Percentiles rank a stretch among this genome's conserved stretches.
Evolutionary conservation across 1,140 invertebrate genomes (phyloP).

Genomic region (Vanessa atalanta): DNA sequence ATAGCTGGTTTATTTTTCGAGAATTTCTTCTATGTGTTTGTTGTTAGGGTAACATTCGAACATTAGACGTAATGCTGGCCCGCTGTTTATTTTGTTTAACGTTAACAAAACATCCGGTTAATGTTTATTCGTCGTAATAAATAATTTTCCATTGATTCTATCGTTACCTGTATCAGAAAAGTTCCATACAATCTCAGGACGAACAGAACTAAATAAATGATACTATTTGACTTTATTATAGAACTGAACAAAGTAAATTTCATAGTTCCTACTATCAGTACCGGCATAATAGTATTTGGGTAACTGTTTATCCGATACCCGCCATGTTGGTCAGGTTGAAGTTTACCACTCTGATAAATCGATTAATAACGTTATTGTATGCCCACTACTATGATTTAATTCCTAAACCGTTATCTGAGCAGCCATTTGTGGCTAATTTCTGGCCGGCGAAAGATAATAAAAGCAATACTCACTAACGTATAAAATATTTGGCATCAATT

Average conservation of each 20-base stretch:
- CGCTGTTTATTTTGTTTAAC: slow-evolving; percentile 16
- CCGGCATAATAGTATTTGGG: no score
- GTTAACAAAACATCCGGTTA: slow-evolving; percentile 23
- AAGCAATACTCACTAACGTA: not conserved
- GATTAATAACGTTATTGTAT: no score
- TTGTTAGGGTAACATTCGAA: slow-evolving; percentile 22
- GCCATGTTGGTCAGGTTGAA: no score
- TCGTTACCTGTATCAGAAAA: slow-evolving; percentile 21
- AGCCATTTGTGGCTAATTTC: no score
- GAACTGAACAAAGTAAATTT: no score
- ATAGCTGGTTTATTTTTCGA: slow-evolving; percentile 25
- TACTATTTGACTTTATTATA: not conserved
- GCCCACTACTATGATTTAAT: no score
- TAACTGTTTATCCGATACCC: no score
- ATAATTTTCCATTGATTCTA: slow-evolving; percentile 26
- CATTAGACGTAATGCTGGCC: slow-evolving; percentile 4
- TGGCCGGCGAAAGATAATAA: no score
- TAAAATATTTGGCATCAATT: no score
- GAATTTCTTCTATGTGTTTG: slow-evolving; percentile 24
- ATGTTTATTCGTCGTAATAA: slow-evolving; percentile 23
- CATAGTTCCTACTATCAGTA: no score
- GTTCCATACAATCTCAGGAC: not conserved
- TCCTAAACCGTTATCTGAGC: no score
- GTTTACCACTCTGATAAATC: no score
- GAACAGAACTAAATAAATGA: not conserved